phyloP scores from a whole-genome alignment of 2,888 invertebrate genomes.

The Rhyacophila evoluta region DNA sequence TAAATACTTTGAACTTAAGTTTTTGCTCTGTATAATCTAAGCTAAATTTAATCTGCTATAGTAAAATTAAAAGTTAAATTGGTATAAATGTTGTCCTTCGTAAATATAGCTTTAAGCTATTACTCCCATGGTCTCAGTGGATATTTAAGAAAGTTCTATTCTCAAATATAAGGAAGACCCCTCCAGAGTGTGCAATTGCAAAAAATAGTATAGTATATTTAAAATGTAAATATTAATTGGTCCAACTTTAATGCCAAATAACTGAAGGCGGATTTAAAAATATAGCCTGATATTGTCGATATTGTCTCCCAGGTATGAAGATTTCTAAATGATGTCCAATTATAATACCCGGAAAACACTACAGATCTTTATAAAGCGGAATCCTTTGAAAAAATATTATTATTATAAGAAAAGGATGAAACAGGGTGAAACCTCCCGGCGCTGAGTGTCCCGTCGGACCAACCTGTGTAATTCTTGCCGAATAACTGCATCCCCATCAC shows the following conservation, averaged over 20 bases:
- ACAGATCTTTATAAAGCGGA: background rate
- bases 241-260: background rate
- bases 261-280: background rate
- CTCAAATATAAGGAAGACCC: too few species aligned
- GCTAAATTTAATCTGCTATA: too few species aligned
- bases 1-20: too few species aligned
- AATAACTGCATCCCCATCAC: constrained; percentile 98
- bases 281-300: background rate
- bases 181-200: too few species aligned
- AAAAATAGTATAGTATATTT: too few species aligned
- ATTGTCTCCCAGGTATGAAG: background rate
- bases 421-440: background rate
- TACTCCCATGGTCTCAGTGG: too few species aligned
- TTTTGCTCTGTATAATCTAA: too few species aligned
- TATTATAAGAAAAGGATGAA: background rate
- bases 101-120: too few species aligned
- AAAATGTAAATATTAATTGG: too few species aligned
- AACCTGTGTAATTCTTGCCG: constrained; percentile 87
- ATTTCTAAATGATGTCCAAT: background rate
- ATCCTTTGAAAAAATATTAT: background rate
- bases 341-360: constrained; percentile 22
- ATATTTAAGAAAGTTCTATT: too few species aligned
- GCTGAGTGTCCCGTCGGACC: constrained; percentile 47
- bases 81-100: too few species aligned
- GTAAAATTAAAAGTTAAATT: too few species aligned